phyloP scores from a whole-genome alignment of 2,113 vertebrate species.

The Choloepus hoffmanni region DNA sequence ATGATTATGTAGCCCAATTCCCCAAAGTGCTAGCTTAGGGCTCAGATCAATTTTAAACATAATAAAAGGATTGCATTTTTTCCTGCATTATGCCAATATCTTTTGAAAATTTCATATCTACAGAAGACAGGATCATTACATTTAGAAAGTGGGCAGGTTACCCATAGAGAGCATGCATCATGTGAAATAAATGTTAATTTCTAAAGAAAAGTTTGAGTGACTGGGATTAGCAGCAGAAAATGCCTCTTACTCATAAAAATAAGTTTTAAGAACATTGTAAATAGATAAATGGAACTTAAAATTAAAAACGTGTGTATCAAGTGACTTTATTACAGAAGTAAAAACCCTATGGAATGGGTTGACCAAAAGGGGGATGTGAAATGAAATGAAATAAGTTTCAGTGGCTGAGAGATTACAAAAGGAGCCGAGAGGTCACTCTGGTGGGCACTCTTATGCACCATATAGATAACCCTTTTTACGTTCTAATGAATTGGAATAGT shows the following conservation, averaged over 20 bases:
- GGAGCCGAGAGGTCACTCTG: no score
- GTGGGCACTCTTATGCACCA: no score
- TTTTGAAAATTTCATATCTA: conserved; percentile 80
- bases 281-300: no score
- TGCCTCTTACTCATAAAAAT: conserved; percentile 58
- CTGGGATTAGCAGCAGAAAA: conserved; percentile 63
- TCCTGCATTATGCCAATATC: conserved; percentile 78
- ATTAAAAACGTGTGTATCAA: no score
- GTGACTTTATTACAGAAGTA: no score
- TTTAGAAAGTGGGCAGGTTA: conserved; percentile 79
- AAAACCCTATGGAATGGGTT: no score
- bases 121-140: conserved; percentile 69
- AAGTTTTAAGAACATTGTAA: conserved; percentile 35
- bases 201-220: conserved; percentile 76
- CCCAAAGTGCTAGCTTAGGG: conserved; percentile 74
- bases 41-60: conserved; percentile 83
- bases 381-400: no score
- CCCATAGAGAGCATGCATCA: conserved; percentile 65
- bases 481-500: no score
- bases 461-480: no score
- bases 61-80: conserved; percentile 78
- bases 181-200: conserved; percentile 78
- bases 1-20: conserved; percentile 81
- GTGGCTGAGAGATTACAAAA: no score
- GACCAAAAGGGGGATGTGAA: no score